Evolutionary conservation across 2,797 vertebrate genomes (phyloP).

Genomic region (Rhinella marina): DNA sequence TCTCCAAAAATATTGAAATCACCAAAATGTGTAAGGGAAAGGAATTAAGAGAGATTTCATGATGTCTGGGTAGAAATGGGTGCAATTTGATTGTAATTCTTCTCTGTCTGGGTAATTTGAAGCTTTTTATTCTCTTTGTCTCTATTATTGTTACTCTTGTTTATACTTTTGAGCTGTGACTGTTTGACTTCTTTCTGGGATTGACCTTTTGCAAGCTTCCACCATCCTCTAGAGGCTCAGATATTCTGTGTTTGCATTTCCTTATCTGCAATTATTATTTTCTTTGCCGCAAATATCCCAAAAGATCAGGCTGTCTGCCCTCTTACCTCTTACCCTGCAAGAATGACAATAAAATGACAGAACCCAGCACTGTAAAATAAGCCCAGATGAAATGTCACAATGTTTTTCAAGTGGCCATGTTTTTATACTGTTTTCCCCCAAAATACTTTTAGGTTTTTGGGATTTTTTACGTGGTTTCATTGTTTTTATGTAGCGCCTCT

Average conservation of each 20-base stretch:
- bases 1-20: constrained; percentile 25
- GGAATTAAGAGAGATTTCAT: background rate
- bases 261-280: background rate
- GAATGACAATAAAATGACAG: background rate
- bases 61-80: background rate
- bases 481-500: background rate
- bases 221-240: constrained; percentile 19
- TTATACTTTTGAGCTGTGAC: background rate
- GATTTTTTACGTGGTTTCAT: background rate
- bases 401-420: background rate
- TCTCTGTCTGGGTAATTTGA: background rate
- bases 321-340: constrained; percentile 12
- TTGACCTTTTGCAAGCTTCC: constrained; percentile 24
- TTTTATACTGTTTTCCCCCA: background rate
- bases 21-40: constrained; percentile 30
- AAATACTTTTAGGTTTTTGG: background rate
- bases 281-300: constrained; percentile 7
- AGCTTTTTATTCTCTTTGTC: background rate
- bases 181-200: constrained; percentile 8
- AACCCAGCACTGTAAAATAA: background rate
- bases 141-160: constrained; percentile 1
- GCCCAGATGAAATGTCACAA: background rate
- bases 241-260: constrained; percentile 12
- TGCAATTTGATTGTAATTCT: background rate
- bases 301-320: constrained; percentile 23